Evolutionary conservation across 1,140 invertebrate species (phyloP).

Genomic region (Calephelis virginiensis): DNA sequence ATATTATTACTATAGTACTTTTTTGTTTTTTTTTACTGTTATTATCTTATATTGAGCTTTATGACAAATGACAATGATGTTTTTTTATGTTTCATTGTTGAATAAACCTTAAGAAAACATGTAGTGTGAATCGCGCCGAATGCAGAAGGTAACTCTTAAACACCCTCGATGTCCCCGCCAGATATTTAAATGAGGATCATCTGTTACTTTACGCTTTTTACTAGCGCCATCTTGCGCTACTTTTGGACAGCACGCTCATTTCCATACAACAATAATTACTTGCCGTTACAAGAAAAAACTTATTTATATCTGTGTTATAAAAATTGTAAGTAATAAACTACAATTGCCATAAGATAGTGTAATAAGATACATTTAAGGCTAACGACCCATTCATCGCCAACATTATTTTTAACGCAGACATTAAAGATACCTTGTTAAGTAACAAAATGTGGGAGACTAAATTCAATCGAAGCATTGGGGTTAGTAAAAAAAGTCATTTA

Average conservation of each 20-base stretch:
- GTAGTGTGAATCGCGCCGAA: constrained; percentile 28
- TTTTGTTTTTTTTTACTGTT: neutral
- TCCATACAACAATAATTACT: constrained; percentile 7
- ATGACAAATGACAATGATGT: neutral
- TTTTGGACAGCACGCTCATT: constrained; percentile 21
- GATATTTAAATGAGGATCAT: constrained; percentile 74
- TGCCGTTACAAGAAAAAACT: neutral
- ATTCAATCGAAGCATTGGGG: too few species aligned
- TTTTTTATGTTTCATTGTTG: neutral
- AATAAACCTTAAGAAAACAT: constrained; percentile 19
- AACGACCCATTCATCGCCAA: too few species aligned
- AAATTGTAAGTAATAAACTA: too few species aligned
- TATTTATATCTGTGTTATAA: too few species aligned
- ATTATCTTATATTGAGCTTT: too few species aligned
- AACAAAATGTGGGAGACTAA: too few species aligned
- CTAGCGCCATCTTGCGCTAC: constrained; percentile 45
- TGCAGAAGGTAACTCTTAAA: constrained; percentile 30
- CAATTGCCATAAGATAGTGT: too few species aligned
- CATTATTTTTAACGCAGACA: too few species aligned
- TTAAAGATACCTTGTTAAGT: too few species aligned
- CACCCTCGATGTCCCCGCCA: constrained; percentile 48
- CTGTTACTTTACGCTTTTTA: constrained; percentile 63
- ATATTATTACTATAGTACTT: neutral
- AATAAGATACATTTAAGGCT: too few species aligned
- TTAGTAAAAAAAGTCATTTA: too few species aligned